These are phyloP conservation scores for Brevimyrus niger DNA, from an alignment of 2,113 vertebrate genomes.

Conservation along the genomic window DNA sequence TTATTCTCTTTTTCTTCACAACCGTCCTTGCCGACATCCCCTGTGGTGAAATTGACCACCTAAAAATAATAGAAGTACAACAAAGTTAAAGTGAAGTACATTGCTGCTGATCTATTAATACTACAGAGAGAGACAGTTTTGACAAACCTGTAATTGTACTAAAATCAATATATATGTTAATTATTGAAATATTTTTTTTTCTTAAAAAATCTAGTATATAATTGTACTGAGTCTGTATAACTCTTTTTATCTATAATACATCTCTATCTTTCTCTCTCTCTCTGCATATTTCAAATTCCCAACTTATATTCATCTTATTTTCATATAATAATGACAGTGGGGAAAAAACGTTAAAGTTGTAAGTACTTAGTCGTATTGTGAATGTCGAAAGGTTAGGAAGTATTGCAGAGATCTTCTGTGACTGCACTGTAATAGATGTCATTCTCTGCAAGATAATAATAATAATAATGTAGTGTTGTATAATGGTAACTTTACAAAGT, in stretches of 20 bases:
- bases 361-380: background rate
- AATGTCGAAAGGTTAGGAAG: background rate
- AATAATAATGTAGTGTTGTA: background rate
- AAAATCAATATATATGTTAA: background rate
- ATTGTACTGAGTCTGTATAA: background rate
- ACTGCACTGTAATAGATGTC: background rate
- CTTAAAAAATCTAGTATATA: background rate
- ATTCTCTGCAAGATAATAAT: background rate
- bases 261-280: background rate
- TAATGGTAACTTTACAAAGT: background rate
- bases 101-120: background rate
- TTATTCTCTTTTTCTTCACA: background rate
- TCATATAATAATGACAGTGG: background rate
- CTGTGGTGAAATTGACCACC: background rate
- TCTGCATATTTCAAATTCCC: background rate
- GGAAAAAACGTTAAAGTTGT: background rate
- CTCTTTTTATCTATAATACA: background rate
- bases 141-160: background rate
- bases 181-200: background rate
- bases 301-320: background rate
- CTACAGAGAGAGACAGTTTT: background rate
- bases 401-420: background rate
- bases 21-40: background rate
- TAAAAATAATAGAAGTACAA: background rate
- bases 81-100: background rate